These are phyloP conservation scores for Anodontia alba DNA, from an alignment of 2,888 invertebrate species.

Conservation along the genomic window DNA sequence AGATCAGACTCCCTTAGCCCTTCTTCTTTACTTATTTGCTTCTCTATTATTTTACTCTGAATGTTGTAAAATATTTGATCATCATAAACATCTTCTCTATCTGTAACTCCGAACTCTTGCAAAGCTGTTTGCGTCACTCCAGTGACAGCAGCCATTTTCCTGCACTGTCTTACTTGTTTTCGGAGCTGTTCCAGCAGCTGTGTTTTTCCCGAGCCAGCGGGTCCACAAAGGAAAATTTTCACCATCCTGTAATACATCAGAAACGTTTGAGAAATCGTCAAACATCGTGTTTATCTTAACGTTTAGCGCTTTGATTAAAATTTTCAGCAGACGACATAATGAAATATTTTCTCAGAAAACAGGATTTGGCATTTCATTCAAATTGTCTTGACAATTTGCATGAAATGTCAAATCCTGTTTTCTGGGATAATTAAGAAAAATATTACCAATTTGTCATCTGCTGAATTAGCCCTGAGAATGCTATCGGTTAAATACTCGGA, in stretches of 20 bases:
- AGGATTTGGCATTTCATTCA: too few relatives aligned
- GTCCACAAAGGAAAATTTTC: conserved; percentile 35
- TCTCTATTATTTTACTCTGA: conserved; percentile 21
- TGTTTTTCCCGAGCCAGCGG: conserved; percentile 36
- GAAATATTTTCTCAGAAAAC: too few relatives aligned
- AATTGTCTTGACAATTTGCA: too few relatives aligned
- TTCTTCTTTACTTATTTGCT: conserved; percentile 17
- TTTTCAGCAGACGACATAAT: too few relatives aligned
- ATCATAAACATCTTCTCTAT: conserved; percentile 24
- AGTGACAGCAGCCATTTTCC: neutral
- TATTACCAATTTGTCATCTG: too few relatives aligned
- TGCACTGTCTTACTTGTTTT: neutral
- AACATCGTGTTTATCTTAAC: too few relatives aligned
- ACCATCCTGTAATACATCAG: conserved; percentile 14
- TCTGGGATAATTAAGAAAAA: too few relatives aligned
- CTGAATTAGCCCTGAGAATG: too few relatives aligned
- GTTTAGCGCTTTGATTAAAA: too few relatives aligned
- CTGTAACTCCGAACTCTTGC: neutral
- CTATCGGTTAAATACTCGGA: too few relatives aligned
- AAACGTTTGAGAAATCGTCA: too few relatives aligned
- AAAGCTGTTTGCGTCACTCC: conserved; percentile 17
- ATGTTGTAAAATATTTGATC: conserved; percentile 26
- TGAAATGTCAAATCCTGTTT: too few relatives aligned
- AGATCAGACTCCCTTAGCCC: neutral
- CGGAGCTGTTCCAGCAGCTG: conserved; percentile 16